phyloP scores from a whole-genome alignment of 2,888 invertebrate genomes.

The Marasmarcha lunaedactyla region DNA sequence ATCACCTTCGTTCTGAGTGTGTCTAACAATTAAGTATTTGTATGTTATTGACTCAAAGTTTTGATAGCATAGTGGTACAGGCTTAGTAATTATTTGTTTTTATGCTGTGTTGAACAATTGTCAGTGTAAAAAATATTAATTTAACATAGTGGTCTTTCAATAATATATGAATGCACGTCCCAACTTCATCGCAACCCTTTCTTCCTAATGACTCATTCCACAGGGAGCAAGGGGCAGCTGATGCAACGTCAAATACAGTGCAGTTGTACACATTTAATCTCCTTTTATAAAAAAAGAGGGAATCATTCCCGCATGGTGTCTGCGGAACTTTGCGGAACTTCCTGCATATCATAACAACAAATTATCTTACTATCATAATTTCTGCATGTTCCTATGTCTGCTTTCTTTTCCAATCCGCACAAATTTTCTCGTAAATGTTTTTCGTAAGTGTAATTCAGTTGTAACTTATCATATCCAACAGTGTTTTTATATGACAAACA shows the following conservation, averaged over 20 bases:
- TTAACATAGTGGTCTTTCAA: constrained; percentile 8
- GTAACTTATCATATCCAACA: constrained; percentile 10
- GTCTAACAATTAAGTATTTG: constrained; percentile 11
- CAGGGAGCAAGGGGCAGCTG: constrained; percentile 12
- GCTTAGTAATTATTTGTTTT: constrained; percentile 11
- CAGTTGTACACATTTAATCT: constrained; percentile 14
- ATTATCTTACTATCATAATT: constrained; percentile 13
- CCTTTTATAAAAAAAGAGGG: constrained; percentile 12
- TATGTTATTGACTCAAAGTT: constrained; percentile 10
- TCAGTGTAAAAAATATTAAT: constrained; percentile 10
- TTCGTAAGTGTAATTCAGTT: constrained; percentile 6
- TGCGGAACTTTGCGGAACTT: constrained; percentile 13
- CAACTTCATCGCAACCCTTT: constrained; percentile 16
- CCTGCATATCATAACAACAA: constrained; percentile 14
- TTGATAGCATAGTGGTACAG: constrained; percentile 8
- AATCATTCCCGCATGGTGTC: constrained; percentile 14
- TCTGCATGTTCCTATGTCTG: constrained; percentile 10
- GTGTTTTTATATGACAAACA: constrained; percentile 7
- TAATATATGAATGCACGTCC: constrained; percentile 13
- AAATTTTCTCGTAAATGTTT: constrained; percentile 12
- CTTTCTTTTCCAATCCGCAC: constrained; percentile 11
- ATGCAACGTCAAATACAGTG: constrained; percentile 12
- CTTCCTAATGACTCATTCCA: constrained; percentile 15
- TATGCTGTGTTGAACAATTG: constrained; percentile 12
- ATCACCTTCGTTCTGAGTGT: background rate